Conservation (phyloP, 2,888 invertebrate genomes). For the Microdon myrmicae region DNA sequence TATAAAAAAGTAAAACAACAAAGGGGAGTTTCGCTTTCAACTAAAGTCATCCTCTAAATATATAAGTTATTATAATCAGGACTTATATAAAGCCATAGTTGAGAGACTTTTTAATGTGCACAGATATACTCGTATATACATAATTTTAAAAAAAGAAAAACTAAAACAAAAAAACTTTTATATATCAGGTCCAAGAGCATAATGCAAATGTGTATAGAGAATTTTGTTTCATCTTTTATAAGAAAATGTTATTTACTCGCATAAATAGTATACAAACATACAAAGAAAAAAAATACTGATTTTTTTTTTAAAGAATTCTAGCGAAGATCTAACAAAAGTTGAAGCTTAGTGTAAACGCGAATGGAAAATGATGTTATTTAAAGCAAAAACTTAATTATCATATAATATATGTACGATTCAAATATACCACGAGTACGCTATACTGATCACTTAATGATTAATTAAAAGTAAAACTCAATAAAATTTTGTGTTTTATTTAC, state of each 20-base stretch:
- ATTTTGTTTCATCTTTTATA: conserved; percentile 24
- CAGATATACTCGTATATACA: conserved; percentile 17
- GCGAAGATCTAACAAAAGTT: conserved; percentile 41
- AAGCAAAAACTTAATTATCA: conserved; percentile 38
- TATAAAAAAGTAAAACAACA: too few species aligned
- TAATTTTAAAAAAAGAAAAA: conserved; percentile 10
- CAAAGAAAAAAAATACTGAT: too few species aligned
- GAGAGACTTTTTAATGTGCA: conserved; percentile 45
- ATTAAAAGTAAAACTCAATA: too few species aligned
- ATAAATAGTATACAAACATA: conserved; percentile 39
- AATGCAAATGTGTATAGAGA: too few species aligned
- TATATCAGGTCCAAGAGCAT: conserved; percentile 41
- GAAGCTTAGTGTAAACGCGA: conserved; percentile 38
- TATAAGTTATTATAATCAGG: too few species aligned
- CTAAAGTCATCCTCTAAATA: too few species aligned
- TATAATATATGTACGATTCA: conserved; percentile 36
- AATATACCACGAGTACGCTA: too few species aligned
- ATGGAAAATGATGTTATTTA: conserved; percentile 29
- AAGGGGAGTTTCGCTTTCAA: too few species aligned
- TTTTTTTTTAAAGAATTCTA: conserved; percentile 37
- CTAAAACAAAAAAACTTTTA: conserved; percentile 16
- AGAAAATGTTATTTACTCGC: conserved; percentile 37
- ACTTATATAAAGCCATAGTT: conserved; percentile 23
- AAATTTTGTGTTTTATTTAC: too few species aligned
- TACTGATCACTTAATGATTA: too few species aligned